Base-by-base conservation (phyloP, 2,888 invertebrate species). In the Ichneumoninae sp. region DNA sequence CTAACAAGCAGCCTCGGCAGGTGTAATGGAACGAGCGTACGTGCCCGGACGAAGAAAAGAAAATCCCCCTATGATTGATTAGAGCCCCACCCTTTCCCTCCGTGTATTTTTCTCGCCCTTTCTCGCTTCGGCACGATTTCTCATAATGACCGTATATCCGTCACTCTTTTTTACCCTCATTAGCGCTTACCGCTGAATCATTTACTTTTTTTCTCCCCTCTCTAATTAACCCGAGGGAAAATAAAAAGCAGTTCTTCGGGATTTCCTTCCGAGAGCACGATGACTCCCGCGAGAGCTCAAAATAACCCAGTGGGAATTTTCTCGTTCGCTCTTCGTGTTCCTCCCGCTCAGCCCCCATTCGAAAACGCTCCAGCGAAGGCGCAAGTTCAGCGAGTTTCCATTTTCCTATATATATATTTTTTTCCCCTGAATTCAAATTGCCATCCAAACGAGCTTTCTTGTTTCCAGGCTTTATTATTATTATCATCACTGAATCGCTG, bases 221-320 rank as follows among this genome's bases (percentile, higher is more conserved):
- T 76, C 75, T 75, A 75, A 81, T 75, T 81, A 75, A 81, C 75
- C 81, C 75, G 16, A 36, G 60, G 69, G 26, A 75, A 81, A 68
- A 44, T 47, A 68, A 81, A 57, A 57, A 57, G 57, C 26, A 70
- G 69, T 74, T 66, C 47, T 57, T 74, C 60, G 68, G 74, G 33
- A 75, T 44, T 52, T 54, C 26, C 30, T n/a, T 44, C 63, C 13
- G 57, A 57, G 22, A 57, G 26, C 57, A 26, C 26, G 57, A 57
- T 26, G 76, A 47, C 22, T 65, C 70, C 40, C 81, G 50, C 63
- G 81, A 76, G 81, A 70, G 22, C 52, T 81, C 57, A 22, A 57
- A 22, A 57, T 57, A 57, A 57, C 57, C 52, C 13, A 26, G 4
- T 13, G 22, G 13, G 10, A 5, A 10, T 22, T 57, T 57, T 26